Percentiles rank a stretch among this genome's conserved stretches.
These are phyloP conservation scores for Pangasius macronema DNA, from an alignment of 2,797 vertebrate genomes.

Conservation along the genomic window DNA sequence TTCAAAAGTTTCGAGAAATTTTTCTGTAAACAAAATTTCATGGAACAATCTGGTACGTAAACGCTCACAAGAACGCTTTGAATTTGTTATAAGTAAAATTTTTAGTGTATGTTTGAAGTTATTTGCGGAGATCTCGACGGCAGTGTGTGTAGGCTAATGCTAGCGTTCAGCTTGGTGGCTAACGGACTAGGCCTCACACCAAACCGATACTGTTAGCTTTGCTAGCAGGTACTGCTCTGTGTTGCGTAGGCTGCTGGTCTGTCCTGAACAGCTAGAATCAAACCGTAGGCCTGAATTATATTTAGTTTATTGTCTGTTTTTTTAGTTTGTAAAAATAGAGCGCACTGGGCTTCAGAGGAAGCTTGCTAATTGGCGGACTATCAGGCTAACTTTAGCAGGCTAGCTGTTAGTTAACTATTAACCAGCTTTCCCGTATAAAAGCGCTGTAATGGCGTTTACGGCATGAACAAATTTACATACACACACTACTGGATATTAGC, in stretches of 20 bases:
- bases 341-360: neutral
- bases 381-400: neutral
- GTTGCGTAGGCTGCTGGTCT: neutral
- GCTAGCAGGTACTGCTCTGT: neutral
- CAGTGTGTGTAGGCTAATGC: neutral
- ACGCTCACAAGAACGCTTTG: neutral
- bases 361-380: neutral
- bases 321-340: neutral
- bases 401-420: constrained; percentile 10
- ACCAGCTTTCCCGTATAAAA: neutral
- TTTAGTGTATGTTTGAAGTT: neutral
- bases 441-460: neutral
- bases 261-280: neutral
- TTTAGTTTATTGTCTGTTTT: neutral
- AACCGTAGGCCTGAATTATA: rapidly evolving
- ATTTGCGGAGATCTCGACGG: neutral
- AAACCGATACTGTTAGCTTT: neutral
- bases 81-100: neutral
- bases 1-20: constrained; percentile 54
- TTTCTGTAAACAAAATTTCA: constrained; percentile 54
- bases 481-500: neutral
- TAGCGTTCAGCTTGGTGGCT: constrained; percentile 12
- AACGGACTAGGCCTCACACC: constrained; percentile 29
- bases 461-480: too few relatives aligned
- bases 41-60: constrained; percentile 74